Evolutionary conservation across 2,888 invertebrate species (phyloP).

Genomic region (Polyploca ridens): DNA sequence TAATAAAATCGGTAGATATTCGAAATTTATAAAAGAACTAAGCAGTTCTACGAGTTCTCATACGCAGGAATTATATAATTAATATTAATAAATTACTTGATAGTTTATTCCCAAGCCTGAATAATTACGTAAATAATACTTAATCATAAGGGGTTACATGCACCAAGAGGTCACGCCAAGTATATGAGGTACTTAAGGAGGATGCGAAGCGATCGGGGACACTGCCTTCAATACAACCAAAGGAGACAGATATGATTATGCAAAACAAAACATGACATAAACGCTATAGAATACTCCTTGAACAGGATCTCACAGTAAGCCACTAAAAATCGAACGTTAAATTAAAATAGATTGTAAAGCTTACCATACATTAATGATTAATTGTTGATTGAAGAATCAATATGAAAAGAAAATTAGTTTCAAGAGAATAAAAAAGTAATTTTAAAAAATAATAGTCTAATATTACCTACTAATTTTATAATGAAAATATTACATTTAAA

Average conservation of each 20-base stretch:
- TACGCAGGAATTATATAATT: conserved; percentile 46
- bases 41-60: conserved; percentile 71
- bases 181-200: conserved; percentile 69
- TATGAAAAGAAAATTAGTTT: conserved; percentile 55
- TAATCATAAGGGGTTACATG: conserved; percentile 75
- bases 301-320: conserved; percentile 65
- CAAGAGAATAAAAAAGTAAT: conserved; percentile 55
- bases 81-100: conserved; percentile 43
- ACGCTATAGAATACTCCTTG: conserved; percentile 58
- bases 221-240: conserved; percentile 84
- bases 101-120: conserved; percentile 48
- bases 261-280: conserved; percentile 71
- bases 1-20: conserved; percentile 56
- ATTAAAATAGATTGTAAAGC: conserved; percentile 60
- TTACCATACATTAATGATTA: conserved; percentile 62
- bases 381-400: conserved; percentile 57
- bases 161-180: conserved; percentile 85
- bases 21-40: conserved; percentile 64
- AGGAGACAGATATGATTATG: conserved; percentile 70
- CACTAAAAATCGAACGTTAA: conserved; percentile 55
- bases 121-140: conserved; percentile 58
- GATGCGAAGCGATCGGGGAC: conserved; percentile 85
- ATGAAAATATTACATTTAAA: conserved; percentile 54
- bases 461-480: conserved; percentile 23
- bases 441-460: conserved; percentile 49